Conservation (phyloP, 2,888 invertebrate species). For the Ormia ochracea region DNA sequence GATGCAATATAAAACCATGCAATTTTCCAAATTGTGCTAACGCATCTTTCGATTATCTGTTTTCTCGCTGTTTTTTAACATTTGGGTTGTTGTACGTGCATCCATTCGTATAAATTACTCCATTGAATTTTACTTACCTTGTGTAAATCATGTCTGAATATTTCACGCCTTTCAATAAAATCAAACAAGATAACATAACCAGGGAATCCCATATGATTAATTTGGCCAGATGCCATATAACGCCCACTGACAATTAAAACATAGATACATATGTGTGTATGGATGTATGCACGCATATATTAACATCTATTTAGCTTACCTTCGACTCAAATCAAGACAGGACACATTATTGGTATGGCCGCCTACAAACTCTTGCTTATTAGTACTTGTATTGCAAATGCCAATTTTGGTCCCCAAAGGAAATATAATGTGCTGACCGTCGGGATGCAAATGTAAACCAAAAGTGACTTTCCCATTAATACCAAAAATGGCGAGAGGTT, state of each 20-base stretch:
- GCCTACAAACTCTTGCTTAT: slow-evolving; percentile 85
- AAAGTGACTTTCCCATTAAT: slow-evolving; percentile 83
- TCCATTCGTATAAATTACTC: no score
- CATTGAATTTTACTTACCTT: no score
- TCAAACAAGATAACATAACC: slow-evolving; percentile 92
- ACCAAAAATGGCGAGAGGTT: slow-evolving; percentile 85
- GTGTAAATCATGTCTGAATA: slow-evolving; percentile 88
- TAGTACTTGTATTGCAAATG: slow-evolving; percentile 82
- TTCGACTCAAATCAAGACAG: slow-evolving; percentile 85
- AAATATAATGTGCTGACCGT: slow-evolving; percentile 83
- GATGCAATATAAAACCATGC: no score
- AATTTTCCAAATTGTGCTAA: no score
- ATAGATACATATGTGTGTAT: background rate
- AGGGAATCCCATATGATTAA: slow-evolving; percentile 93
- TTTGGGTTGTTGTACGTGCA: no score
- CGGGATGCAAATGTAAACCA: slow-evolving; percentile 85
- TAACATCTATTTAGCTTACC: slow-evolving; percentile 63
- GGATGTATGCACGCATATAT: background rate
- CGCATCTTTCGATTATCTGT: no score
- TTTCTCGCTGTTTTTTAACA: no score
- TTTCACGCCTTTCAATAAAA: slow-evolving; percentile 81
- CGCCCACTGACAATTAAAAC: slow-evolving; percentile 80
- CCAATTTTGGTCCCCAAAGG: slow-evolving; percentile 88
- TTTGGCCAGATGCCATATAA: slow-evolving; percentile 92
- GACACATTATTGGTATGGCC: slow-evolving; percentile 90